Evolutionary conservation across 1,140 invertebrate genomes (phyloP).

Genomic region (Mercenaria mercenaria): DNA sequence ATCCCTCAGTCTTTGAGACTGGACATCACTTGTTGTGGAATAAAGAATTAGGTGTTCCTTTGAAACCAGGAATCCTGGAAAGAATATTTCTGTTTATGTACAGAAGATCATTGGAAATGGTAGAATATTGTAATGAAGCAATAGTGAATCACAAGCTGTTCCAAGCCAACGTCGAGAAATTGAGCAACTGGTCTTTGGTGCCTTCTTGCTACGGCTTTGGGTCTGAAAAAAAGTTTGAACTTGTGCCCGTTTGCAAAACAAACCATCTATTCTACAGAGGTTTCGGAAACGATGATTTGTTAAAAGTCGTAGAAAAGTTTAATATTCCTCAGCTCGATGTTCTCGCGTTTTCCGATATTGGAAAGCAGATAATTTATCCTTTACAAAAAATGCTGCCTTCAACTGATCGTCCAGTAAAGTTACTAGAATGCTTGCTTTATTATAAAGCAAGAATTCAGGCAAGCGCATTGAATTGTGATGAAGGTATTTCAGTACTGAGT

Average conservation of each 20-base stretch:
- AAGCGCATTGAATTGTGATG: not conserved
- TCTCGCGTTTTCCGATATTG: not conserved
- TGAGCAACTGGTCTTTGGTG: slow-evolving; percentile 19
- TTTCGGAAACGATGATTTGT: not conserved
- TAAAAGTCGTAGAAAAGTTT: not conserved
- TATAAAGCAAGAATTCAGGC: not conserved
- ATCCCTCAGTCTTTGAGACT: not conserved
- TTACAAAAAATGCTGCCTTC: slow-evolving; percentile 6
- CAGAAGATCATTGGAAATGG: not conserved
- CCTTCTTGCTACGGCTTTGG: not conserved
- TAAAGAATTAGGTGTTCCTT: not conserved
- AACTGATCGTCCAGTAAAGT: not conserved
- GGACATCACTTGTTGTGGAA: not conserved
- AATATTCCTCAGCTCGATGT: not conserved
- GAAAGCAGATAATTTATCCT: not conserved
- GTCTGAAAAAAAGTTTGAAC: not conserved
- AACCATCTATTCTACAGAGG: not conserved
- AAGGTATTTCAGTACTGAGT: not conserved
- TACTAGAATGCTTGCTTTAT: not conserved
- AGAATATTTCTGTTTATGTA: not conserved
- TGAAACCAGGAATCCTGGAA: not conserved
- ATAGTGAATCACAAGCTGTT: not conserved
- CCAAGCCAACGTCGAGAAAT: not conserved
- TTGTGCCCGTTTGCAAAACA: not conserved
- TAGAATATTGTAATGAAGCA: not conserved